Evolutionary conservation across 64 coral and sea anemone genomes (phyloP).

Genomic region (Acropora tenuis): DNA sequence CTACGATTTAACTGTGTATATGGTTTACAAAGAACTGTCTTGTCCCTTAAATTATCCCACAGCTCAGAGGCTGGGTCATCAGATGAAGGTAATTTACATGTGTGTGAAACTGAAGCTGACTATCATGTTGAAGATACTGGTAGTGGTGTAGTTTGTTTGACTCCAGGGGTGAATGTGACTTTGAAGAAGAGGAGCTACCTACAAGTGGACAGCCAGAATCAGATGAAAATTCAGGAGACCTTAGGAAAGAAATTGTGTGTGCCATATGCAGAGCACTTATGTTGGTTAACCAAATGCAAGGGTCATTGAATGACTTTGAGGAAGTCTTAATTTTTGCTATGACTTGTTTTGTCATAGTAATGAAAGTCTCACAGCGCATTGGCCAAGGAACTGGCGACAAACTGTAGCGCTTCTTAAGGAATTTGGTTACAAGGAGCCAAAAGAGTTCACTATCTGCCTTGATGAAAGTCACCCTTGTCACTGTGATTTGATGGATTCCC

Average conservation of each 20-base stretch:
- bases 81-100: neutral
- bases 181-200: too few species aligned
- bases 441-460: constrained; percentile 13
- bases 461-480: constrained; percentile 17
- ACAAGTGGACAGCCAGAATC: neutral
- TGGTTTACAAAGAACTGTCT: too few species aligned
- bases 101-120: neutral
- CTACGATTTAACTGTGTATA: too few species aligned
- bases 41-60: too few species aligned
- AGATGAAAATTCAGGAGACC: neutral
- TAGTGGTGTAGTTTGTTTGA: neutral
- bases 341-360: constrained; percentile 21
- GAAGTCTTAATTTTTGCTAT: constrained; percentile 24
- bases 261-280: constrained; percentile 2
- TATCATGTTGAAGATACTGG: neutral
- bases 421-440: constrained; percentile 40
- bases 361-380: neutral
- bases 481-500: constrained; percentile 27
- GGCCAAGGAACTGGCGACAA: constrained; percentile 51
- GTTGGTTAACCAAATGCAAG: constrained; percentile 25
- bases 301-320: constrained; percentile 3
- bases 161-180: neutral
- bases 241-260: neutral
- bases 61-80: neutral
- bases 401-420: constrained; percentile 18